Base-by-base conservation (phyloP, 1,140 invertebrate genomes). In the Cyclargus thomasi region DNA sequence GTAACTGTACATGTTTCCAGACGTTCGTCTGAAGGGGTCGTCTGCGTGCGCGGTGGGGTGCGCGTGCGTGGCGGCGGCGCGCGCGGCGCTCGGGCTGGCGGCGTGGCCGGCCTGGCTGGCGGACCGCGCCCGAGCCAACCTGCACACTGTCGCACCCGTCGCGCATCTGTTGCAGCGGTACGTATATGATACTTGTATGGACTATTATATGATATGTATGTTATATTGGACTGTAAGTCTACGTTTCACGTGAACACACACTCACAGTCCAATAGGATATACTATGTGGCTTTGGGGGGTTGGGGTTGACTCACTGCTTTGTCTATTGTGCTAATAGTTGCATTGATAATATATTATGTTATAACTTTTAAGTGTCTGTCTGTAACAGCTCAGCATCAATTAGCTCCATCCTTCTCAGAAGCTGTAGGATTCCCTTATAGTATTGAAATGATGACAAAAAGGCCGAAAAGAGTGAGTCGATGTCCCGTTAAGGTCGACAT, bases 391-490 rank as follows among this genome's bases (percentile, higher is more conserved):
- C n/a, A n/a, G n/a, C n/a, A n/a, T n/a, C n/a, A 29, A 29, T 29
- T 8, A 6, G 0, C 29, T 4, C 29, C 29, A 8, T 29, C 47
- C 47, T 63, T 64, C 35, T 11, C 23, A 11, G 29, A 29, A 29
- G 8, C 0, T 29, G 29, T 29, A 4, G 29, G 29, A 29, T 23
- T 23, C 23, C 2, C 2, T 6, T 23, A 6, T 23, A 6, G 2
- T 1, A 23, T 29, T 5, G 4, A 29, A 29, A 79, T 83, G 82
- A 83, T 83, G 83, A 85, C 35, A 64, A 82, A 59, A 85, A 85
- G 85, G 85, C 85, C 85, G 82, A 87, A 84, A 87, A 87, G 81
- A 80, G 57, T 69, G 71, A 80, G 84, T 85, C 29, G 84, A 86
- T 77, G 53, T 85, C 82, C 83, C 79, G 11, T 67, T 62, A 47